Base-by-base conservation (phyloP, 2,888 invertebrate species). In the Meiosimyza platycephala region DNA sequence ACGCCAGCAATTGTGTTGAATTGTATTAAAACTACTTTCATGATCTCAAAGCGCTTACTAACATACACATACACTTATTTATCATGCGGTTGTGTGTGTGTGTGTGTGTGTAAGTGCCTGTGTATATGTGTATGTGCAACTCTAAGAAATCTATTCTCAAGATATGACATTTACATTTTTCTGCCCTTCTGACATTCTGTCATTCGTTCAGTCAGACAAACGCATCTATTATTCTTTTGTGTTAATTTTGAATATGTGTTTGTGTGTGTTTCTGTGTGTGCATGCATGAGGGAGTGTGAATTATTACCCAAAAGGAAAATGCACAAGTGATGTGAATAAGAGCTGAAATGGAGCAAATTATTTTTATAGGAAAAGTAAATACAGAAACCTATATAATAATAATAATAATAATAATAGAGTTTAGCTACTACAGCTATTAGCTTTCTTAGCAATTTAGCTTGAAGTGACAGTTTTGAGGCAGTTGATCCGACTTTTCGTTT, bases 181-280 rank as follows among this genome's bases (percentile, higher is more conserved):
- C 50, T 47, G 22, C 47, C 48, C 13, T 68, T 40, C 40, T 40
- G 40, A 9, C 28, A 28, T 28, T 28, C 40, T 40, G 40, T 40
- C 40, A 40, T 40, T 40, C 40, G 40, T 40, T 40, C 40, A 40
- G 40, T 66, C 70, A 65, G 70, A 68, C 64, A 68, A 72, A 54
- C 67, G 57, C 50, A 65, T 60, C 59, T 16, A 28, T 71, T n/a
- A 74, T 64, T 68, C 67, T 47, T 64, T 33, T 67, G 52, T 70
- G 51, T 64, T 59, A 40, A 28, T 48, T 33, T 52, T 4, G 12
- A 48, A 22, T 18, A n/a, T 18, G 48, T 28, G 60, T 51, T 12
- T 47, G 54, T 63, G 9, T 55, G 71, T 13, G 16, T n/a, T n/a
- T 65, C 40, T 66, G 48, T 67, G 63, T 12, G 16, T 28, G 13